Percentiles rank a stretch among this genome's conserved stretches.
Conservation (phyloP, 2,888 invertebrate species). For the Limenitis camilla region DNA sequence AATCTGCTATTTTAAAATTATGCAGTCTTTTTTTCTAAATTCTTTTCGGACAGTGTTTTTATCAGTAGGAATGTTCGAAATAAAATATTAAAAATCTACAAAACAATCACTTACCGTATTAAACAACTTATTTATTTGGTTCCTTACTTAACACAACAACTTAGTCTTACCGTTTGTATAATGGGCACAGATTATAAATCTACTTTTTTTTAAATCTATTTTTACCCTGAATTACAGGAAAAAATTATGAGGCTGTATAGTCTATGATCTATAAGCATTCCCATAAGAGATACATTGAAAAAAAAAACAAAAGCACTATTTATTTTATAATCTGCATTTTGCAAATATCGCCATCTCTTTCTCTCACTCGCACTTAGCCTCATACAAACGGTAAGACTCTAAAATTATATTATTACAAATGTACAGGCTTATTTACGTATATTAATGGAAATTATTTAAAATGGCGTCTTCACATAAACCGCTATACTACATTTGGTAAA, state of each 20-base stretch:
- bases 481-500: conserved; percentile 3
- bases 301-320: too few species aligned
- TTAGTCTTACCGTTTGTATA: background rate
- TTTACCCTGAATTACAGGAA: too few species aligned
- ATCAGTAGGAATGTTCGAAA: conserved; percentile 18
- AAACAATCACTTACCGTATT: conserved; percentile 9
- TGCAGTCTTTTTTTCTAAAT: conserved; percentile 47
- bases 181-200: too few species aligned
- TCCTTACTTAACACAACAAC: conserved; percentile 4
- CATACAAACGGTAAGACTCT: background rate
- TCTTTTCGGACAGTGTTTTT: conserved; percentile 33
- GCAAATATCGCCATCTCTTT: too few species aligned
- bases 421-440: conserved; percentile 3
- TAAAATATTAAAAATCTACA: conserved; percentile 10
- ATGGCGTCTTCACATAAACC: background rate
- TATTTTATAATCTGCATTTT: too few species aligned
- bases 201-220: too few species aligned
- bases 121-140: conserved; percentile 8
- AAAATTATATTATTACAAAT: conserved; percentile 2
- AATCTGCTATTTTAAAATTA: conserved; percentile 35
- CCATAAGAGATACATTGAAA: too few species aligned
- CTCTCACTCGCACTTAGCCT: too few species aligned
- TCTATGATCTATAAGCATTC: too few species aligned
- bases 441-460: background rate
- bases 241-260: too few species aligned